Evolutionary conservation across 2,797 vertebrate genomes (phyloP).

Genomic region (Tenualosa ilisha): DNA sequence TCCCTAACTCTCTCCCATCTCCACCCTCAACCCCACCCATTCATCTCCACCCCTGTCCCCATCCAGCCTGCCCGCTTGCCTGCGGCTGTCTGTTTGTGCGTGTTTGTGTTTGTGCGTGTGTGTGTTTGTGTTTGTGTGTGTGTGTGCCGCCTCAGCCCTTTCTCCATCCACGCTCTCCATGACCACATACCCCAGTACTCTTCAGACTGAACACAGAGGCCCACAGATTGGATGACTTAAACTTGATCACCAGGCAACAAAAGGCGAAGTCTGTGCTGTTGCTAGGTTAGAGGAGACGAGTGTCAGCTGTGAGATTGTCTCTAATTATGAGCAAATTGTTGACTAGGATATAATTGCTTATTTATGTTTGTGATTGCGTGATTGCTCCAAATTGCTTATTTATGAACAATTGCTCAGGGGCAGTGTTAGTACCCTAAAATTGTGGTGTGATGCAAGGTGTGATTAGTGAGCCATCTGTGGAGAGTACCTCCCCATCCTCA

Average conservation of each 20-base stretch:
- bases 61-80: not conserved
- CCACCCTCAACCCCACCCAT: not conserved
- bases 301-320: not conserved
- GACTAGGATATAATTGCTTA: conserved; percentile 6
- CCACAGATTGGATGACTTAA: not conserved
- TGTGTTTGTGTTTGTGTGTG: not conserved
- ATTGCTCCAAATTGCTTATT: conserved; percentile 14
- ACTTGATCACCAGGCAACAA: not conserved
- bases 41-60: not conserved
- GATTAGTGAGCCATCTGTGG: not conserved
- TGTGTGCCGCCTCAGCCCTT: not conserved
- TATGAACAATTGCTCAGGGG: not conserved
- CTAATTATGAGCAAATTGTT: conserved; percentile 3
- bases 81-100: not conserved
- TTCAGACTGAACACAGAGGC: not conserved
- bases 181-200: not conserved
- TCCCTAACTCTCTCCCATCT: not conserved
- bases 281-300: not conserved
- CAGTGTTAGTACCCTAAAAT: not conserved
- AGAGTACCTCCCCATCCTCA: not conserved
- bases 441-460: not conserved
- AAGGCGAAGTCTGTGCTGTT: too few relatives aligned
- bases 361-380: not conserved
- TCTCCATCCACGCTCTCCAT: not conserved
- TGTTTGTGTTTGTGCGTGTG: not conserved